phyloP scores from a whole-genome alignment of 2,113 vertebrate species.

The Corydoras maculifer region DNA sequence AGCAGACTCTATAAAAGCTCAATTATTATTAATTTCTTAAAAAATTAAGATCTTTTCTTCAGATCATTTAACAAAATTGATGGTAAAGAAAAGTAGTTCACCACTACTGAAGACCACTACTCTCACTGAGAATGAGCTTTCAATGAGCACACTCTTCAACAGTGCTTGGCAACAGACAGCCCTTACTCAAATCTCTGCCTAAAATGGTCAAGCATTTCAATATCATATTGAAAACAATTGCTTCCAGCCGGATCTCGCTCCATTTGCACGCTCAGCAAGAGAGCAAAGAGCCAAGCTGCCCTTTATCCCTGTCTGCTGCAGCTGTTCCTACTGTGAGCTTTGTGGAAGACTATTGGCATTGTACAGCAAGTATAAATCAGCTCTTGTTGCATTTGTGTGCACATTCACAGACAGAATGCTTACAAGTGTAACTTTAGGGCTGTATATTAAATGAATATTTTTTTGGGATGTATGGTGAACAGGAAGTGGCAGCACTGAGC shows the following conservation, averaged over 20 bases:
- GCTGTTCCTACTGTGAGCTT: constrained; percentile 53
- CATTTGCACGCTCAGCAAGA: constrained; percentile 34
- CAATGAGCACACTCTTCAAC: constrained; percentile 8
- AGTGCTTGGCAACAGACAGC: constrained; percentile 28
- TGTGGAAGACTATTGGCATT: constrained; percentile 29
- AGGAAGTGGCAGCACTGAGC: no score
- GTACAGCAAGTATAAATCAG: constrained; percentile 36
- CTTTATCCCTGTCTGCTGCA: constrained; percentile 47
- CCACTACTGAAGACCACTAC: background rate
- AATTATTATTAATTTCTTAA: no score
- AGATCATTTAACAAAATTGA: no score
- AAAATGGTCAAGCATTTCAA: constrained; percentile 31
- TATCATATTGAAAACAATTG: constrained; percentile 34
- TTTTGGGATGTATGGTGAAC: background rate
- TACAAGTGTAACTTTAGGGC: constrained; percentile 11
- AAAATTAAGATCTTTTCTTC: no score
- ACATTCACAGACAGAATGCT: constrained; percentile 18
- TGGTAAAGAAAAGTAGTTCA: no score
- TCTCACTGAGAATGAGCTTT: constrained; percentile 7
- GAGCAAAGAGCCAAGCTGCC: constrained; percentile 29
- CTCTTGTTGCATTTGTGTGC: constrained; percentile 23
- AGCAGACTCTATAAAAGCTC: no score
- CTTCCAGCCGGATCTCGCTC: constrained; percentile 28
- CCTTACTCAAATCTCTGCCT: constrained; percentile 19
- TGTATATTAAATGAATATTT: background rate